Conservation (phyloP, 2,797 vertebrate species). For the Rhinichthys osculus region DNA sequence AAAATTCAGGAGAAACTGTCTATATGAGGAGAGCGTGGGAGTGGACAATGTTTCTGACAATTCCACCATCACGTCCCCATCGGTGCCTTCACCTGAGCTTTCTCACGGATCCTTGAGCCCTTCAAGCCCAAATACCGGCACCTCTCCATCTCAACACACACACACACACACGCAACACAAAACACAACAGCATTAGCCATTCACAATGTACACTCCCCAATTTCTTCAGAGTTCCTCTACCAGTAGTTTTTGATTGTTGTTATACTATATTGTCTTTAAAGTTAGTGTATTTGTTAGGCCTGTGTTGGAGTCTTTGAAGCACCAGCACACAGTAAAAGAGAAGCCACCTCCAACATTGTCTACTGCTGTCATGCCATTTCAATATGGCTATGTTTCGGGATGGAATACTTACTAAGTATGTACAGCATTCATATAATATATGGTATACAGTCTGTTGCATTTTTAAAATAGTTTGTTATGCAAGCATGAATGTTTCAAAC, state of each 20-base stretch:
- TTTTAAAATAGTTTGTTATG: background rate
- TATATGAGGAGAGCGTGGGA: slow-evolving; percentile 94
- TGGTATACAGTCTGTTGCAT: background rate
- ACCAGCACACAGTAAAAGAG: background rate
- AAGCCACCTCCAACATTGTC: background rate
- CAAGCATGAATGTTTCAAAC: background rate
- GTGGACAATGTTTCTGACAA: slow-evolving; percentile 93
- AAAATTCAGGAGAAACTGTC: slow-evolving; percentile 97
- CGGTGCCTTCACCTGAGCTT: slow-evolving; percentile 93
- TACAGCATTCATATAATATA: background rate
- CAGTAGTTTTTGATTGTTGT: background rate
- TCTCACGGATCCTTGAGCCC: slow-evolving; percentile 97
- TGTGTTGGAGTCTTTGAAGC: background rate
- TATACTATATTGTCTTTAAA: background rate
- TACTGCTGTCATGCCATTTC: background rate
- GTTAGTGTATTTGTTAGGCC: background rate
- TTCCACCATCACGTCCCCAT: slow-evolving; percentile 90
- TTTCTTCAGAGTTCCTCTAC: slow-evolving; percentile 88
- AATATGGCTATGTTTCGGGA: background rate
- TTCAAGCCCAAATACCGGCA: slow-evolving; percentile 90
- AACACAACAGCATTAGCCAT: slow-evolving; percentile 84
- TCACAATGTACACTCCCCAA: slow-evolving; percentile 96
- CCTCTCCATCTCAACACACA: slow-evolving; percentile 78
- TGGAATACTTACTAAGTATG: background rate
- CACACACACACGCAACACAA: slow-evolving; percentile 81